Percentiles rank a stretch among this genome's conserved stretches.
Conservation (phyloP, 2,113 vertebrate genomes). For the Hymenochirus boettgeri region DNA sequence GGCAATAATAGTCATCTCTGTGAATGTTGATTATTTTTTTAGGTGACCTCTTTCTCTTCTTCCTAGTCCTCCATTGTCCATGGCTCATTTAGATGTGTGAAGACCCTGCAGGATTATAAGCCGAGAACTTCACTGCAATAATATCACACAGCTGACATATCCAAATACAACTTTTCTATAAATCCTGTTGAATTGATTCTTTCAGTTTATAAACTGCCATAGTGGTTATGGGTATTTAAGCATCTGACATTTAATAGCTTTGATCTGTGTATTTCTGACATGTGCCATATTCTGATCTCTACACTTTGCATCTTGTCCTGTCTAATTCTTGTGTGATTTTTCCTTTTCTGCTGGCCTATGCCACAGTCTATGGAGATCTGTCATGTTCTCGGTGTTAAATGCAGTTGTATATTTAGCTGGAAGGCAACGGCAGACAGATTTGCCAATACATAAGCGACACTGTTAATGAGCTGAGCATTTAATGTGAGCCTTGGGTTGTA, state of each 20-base stretch:
- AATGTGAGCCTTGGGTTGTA: slow-evolving; percentile 36
- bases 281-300: background rate
- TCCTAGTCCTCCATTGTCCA: no score
- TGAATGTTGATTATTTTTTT: no score
- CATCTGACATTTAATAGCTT: slow-evolving; percentile 32
- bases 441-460: slow-evolving; percentile 17
- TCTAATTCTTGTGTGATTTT: background rate
- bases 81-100: no score
- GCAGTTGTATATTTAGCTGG: slow-evolving; percentile 30
- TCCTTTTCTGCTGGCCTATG: background rate
- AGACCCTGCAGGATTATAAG: no score
- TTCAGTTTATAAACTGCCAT: slow-evolving; percentile 31
- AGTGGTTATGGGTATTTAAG: slow-evolving; percentile 28
- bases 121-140: no score
- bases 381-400: slow-evolving; percentile 22
- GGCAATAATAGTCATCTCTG: no score
- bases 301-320: background rate
- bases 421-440: slow-evolving; percentile 20
- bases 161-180: slow-evolving; percentile 2
- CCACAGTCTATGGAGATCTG: background rate
- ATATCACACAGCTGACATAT: background rate
- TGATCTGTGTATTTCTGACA: no score
- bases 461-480: slow-evolving; percentile 39
- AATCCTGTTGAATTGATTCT: slow-evolving; percentile 1
- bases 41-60: no score